Conservation (phyloP, 2,797 vertebrate genomes). For the Okamejei kenojei region DNA sequence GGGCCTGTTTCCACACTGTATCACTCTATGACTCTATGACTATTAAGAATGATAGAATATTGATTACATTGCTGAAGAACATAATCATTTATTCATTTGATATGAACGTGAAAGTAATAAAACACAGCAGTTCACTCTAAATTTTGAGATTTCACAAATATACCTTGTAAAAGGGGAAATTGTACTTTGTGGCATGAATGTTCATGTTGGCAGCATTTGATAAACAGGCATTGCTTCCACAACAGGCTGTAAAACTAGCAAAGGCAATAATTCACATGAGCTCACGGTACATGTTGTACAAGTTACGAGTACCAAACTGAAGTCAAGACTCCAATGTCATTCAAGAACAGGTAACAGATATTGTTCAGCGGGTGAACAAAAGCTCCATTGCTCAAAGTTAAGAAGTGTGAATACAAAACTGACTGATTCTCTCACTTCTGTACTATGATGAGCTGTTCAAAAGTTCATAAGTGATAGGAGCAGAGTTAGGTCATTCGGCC, state of each 20-base stretch:
- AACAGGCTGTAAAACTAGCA: neutral
- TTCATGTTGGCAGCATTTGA: neutral
- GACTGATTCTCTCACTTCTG: neutral
- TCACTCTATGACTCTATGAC: no score
- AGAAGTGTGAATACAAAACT: neutral
- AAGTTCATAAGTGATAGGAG: no score
- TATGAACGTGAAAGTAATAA: neutral
- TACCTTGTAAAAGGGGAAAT: neutral
- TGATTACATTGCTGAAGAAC: neutral
- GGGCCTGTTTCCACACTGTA: no score
- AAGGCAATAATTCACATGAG: neutral
- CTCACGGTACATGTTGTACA: neutral
- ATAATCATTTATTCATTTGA: neutral
- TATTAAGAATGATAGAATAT: neutral
- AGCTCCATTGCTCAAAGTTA: neutral
- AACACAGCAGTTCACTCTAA: neutral
- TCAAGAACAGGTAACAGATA: neutral
- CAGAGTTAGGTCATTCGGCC: no score
- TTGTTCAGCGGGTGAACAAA: neutral
- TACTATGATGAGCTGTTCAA: neutral
- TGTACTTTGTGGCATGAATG: neutral
- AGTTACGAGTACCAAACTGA: neutral
- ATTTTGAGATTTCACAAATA: neutral
- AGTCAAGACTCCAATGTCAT: neutral
- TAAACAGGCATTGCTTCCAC: neutral